A percentile compares a stretch with the other conserved stretches of the same genome.
phyloP scores from a whole-genome alignment of 2,888 invertebrate species.

The Saturnia japonica region DNA sequence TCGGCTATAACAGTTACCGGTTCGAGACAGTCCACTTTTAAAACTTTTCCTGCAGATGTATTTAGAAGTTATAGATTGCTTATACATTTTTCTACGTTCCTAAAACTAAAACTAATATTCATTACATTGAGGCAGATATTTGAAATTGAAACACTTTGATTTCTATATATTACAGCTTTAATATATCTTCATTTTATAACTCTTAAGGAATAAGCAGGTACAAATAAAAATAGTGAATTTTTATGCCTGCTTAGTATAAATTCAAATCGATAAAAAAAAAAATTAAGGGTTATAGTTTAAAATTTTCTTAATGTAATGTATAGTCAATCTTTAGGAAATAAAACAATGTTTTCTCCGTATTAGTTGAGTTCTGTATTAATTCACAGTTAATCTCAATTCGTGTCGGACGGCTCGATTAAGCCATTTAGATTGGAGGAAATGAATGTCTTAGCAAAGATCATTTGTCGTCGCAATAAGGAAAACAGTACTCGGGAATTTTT shows the following conservation, averaged over 20 bases:
- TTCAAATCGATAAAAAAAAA: no score
- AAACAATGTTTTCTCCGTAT: slow-evolving; percentile 48
- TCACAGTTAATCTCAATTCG: slow-evolving; percentile 68
- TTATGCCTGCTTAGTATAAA: no score
- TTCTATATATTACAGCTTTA: no score
- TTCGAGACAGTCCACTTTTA: slow-evolving; percentile 25
- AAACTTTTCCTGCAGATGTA: slow-evolving; percentile 13
- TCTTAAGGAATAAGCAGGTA: not conserved
- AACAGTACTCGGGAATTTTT: slow-evolving; percentile 28
- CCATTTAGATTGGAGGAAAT: slow-evolving; percentile 58
- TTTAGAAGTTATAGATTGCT: not conserved
- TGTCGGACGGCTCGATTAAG: slow-evolving; percentile 54
- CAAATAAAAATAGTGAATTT: not conserved
- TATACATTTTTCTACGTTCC: not conserved
- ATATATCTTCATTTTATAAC: not conserved
- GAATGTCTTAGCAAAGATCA: slow-evolving; percentile 54
- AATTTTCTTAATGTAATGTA: not conserved
- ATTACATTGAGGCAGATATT: not conserved
- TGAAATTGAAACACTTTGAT: not conserved
- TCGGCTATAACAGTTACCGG: slow-evolving; percentile 44
- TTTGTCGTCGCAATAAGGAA: slow-evolving; percentile 40
- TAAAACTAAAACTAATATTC: not conserved
- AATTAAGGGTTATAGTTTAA: not conserved
- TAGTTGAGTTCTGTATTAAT: slow-evolving; percentile 53
- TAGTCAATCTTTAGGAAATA: slow-evolving; percentile 16